Base-by-base conservation (phyloP, 2,797 vertebrate genomes). In the Nyctalus aviator region DNA sequence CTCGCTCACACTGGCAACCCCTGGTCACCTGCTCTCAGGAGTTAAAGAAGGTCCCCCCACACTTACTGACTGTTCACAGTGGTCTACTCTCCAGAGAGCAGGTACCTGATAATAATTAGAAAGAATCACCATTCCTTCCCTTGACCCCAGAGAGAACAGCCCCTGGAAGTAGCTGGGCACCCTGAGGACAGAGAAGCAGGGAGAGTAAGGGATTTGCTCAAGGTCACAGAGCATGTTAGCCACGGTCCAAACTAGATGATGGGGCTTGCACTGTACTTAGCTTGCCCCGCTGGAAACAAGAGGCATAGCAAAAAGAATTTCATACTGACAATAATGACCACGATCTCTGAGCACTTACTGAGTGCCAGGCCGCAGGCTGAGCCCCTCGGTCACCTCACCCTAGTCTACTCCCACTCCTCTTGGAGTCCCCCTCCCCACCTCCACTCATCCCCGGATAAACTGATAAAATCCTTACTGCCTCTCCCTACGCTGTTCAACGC, bases 71-170 rank as follows among this genome's bases (percentile, higher is more conserved):
- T 73, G 25, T 30, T 91, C 83, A 72, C 57, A 21, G 3, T n/a
- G 27, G 88, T 68, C 71, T 44, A 91, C 64, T 83, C 59, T 68
- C 79, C 81, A 66, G 84, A 76, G 27, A 59, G 50, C 77, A 93
- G 73, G 32, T 32, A 76, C 41, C 75, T 50, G 35, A 46, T 66
- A 55, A 88, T 55, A 53, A 92, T n/a, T 50, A 55, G 94, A 84
- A 88, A n/a, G 85, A 55, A 93, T 77, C 35, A 48, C 72, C 69
- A 1, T 30, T 30, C 30, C 27, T 62, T 62, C 27, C 59, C 59
- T 30, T 62, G 59, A 62, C 12, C 59, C 59, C 13, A 0, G 59
- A 83, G 55, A 71, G 50, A 76, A 68, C 11, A 0, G n/a, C 44
- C 13, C n/a, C 69, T 73, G 32, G 46, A 50, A 50, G n/a, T 23